phyloP scores from a whole-genome alignment of 2,113 vertebrate species.

The Alligator mississippiensis region DNA sequence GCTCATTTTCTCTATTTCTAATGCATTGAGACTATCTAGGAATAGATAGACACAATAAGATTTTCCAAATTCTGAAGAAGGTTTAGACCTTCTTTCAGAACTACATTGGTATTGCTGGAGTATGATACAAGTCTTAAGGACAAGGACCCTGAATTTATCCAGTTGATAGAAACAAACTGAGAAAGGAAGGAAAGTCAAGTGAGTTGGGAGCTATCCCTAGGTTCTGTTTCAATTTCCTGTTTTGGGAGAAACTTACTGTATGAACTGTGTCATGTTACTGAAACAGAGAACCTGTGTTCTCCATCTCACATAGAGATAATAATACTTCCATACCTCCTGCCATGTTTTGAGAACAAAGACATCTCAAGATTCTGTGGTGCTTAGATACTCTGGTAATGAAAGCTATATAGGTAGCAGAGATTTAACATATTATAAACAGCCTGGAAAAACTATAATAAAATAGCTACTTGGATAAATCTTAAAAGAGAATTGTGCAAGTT shows the following conservation, averaged over 20 bases:
- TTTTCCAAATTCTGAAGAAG: background rate
- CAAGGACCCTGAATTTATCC: background rate
- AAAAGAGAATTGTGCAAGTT: background rate
- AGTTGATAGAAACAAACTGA: background rate
- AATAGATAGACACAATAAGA: fast-evolving
- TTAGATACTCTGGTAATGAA: background rate
- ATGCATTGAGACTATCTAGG: background rate
- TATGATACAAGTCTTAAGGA: background rate
- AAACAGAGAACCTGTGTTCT: background rate
- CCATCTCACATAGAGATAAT: background rate
- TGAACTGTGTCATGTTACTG: fast-evolving
- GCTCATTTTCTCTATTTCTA: background rate
- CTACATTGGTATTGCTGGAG: background rate
- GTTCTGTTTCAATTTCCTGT: background rate
- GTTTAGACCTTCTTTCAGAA: background rate
- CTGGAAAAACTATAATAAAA: background rate
- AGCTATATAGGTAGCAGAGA: fast-evolving
- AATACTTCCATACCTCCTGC: background rate
- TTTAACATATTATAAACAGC: background rate
- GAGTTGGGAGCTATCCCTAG: background rate
- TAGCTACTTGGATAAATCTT: background rate
- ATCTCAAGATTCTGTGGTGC: background rate
- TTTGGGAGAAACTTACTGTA: background rate
- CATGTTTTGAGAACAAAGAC: background rate
- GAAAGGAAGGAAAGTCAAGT: background rate